These are phyloP conservation scores for Ammospiza caudacuta DNA, from an alignment of 2,113 vertebrate genomes.

Conservation along the genomic window DNA sequence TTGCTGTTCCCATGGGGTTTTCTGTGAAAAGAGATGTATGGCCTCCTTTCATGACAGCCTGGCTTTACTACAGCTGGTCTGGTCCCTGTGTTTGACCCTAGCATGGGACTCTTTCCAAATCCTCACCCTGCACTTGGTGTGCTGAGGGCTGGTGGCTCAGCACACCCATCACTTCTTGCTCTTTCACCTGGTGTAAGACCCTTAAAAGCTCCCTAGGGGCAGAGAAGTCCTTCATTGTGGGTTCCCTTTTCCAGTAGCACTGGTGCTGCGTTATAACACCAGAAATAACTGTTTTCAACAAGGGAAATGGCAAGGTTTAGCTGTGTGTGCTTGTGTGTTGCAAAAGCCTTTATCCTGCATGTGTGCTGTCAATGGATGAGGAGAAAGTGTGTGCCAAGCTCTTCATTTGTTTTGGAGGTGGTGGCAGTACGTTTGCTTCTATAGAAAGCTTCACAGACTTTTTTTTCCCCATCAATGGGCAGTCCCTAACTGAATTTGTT, in stretches of 20 bases:
- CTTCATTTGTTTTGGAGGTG: conserved; percentile 24
- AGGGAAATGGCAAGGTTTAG: neutral
- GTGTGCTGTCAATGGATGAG: neutral
- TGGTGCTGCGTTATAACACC: accelerated
- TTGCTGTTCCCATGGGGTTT: neutral
- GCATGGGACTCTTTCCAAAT: neutral
- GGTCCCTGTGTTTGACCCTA: neutral
- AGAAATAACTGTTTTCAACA: neutral
- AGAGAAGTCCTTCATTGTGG: neutral
- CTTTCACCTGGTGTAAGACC: neutral
- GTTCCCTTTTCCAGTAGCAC: neutral
- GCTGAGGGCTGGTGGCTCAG: neutral
- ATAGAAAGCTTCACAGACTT: conserved; percentile 1
- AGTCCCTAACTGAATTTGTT: conserved; percentile 21
- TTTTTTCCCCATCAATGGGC: neutral
- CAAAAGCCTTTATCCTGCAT: neutral
- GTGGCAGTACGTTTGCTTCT: neutral
- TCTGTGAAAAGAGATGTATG: neutral
- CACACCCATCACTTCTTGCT: neutral
- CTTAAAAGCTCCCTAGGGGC: neutral
- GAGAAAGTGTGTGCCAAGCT: neutral
- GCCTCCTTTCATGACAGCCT: neutral
- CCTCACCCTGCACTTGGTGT: neutral
- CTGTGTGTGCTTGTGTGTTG: neutral
- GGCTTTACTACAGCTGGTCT: neutral